Percentiles rank a stretch among this genome's conserved stretches.
These are phyloP conservation scores for Eclectus roratus DNA, from an alignment of 2,113 vertebrate genomes.

Conservation along the genomic window DNA sequence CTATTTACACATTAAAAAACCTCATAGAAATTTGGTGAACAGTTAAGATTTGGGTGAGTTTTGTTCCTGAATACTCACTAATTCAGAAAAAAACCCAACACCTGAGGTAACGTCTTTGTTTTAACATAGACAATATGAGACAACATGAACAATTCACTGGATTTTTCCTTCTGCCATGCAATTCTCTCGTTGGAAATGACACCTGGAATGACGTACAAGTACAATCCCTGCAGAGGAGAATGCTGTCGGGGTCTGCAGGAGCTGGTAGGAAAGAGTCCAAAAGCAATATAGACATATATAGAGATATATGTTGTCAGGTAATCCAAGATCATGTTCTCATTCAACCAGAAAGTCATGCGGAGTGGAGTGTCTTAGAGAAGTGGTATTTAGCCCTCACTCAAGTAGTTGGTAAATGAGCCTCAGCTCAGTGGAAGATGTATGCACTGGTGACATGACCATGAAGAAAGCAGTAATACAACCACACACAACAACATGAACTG, in stretches of 20 bases:
- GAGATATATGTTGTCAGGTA: background rate
- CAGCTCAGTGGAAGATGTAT: background rate
- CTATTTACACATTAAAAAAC: background rate
- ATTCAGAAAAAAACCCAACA: background rate
- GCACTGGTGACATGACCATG: background rate
- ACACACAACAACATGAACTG: background rate
- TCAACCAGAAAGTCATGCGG: slow-evolving; percentile 46
- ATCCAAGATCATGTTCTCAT: slow-evolving; percentile 57
- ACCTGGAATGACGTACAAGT: slow-evolving; percentile 12
- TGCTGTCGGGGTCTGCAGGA: slow-evolving; percentile 11
- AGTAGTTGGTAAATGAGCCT: background rate
- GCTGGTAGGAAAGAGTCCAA: background rate
- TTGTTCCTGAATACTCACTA: background rate
- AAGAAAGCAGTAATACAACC: background rate
- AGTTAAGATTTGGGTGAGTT: background rate
- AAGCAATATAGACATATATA: background rate
- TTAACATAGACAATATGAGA: background rate
- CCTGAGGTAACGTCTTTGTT: background rate
- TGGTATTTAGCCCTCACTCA: background rate
- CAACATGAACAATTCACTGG: background rate
- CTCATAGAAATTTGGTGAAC: background rate
- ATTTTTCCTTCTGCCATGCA: slow-evolving; percentile 24
- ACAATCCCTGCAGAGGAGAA: slow-evolving; percentile 1
- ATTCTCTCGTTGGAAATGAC: background rate
- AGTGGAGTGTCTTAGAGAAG: background rate